phyloP scores from a whole-genome alignment of 2,888 invertebrate genomes.

The Machimus atricapillus region DNA sequence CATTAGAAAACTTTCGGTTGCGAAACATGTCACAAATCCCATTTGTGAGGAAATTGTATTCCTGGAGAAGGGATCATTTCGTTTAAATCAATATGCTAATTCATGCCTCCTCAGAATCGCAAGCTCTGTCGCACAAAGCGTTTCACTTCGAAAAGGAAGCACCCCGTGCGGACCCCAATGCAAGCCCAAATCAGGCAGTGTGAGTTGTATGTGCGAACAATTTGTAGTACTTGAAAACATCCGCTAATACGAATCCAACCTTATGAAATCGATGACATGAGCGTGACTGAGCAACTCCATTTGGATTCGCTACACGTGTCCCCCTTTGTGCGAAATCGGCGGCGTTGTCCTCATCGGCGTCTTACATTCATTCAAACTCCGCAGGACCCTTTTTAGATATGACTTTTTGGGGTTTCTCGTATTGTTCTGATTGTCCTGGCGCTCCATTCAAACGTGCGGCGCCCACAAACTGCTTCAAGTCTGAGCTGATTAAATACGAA shows the following conservation, averaged over 20 bases:
- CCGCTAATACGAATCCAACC: slow-evolving; percentile 3
- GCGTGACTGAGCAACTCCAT: slow-evolving; percentile 1
- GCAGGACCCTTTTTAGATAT: background rate
- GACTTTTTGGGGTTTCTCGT: slow-evolving; percentile 1
- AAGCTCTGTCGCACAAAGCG: background rate
- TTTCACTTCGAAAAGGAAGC: background rate
- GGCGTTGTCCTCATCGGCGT: background rate
- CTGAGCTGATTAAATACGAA: slow-evolving; percentile 1
- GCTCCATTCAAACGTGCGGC: background rate
- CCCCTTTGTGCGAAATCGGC: background rate
- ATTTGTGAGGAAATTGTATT: background rate
- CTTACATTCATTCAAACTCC: background rate
- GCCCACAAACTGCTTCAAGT: background rate
- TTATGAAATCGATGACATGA: slow-evolving; percentile 13
- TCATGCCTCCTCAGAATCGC: background rate
- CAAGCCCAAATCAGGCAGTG: background rate
- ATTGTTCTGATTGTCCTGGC: slow-evolving; percentile 6
- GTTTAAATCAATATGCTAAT: background rate
- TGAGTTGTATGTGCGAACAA: background rate
- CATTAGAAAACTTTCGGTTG: background rate
- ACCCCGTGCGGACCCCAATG: background rate
- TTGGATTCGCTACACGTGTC: background rate
- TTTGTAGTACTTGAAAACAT: slow-evolving; percentile 7
- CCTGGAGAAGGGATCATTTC: background rate
- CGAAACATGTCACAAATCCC: background rate